Conservation (phyloP, 2,797 vertebrate species). For the Pampus argenteus region DNA sequence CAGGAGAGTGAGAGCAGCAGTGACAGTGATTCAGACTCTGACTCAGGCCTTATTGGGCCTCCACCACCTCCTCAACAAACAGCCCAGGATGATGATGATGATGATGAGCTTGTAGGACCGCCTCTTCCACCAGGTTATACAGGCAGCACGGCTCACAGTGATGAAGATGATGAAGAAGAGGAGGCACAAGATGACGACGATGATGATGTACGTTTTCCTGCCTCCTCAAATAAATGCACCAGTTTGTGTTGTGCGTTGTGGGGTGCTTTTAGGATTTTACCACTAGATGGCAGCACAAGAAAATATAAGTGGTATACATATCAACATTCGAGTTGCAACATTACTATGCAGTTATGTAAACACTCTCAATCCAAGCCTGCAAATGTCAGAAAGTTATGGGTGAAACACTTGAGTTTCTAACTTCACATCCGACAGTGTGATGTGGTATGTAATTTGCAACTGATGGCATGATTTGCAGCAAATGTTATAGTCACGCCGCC, state of each 20-base stretch:
- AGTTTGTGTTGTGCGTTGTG: not conserved
- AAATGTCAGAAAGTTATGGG: not conserved
- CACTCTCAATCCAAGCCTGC: not conserved
- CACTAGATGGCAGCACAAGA: slow-evolving; percentile 78
- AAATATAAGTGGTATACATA: slow-evolving; percentile 3
- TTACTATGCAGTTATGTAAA: not conserved
- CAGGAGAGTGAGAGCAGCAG: slow-evolving; percentile 71
- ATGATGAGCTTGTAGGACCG: slow-evolving; percentile 84
- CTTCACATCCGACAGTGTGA: not conserved
- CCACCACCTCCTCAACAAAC: slow-evolving; percentile 74
- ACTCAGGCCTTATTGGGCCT: slow-evolving; percentile 86
- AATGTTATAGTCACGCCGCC: slow-evolving; percentile 12
- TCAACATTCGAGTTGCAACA: not conserved
- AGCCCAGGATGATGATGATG: slow-evolving; percentile 61
- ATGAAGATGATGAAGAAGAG: slow-evolving; percentile 78
- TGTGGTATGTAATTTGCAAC: not conserved
- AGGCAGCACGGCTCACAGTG: slow-evolving; percentile 77
- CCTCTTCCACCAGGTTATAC: slow-evolving; percentile 87
- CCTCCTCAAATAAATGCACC: slow-evolving; percentile 1
- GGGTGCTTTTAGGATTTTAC: slow-evolving; percentile 16
- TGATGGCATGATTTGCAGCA: slow-evolving; percentile 26
- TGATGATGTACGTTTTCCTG: slow-evolving; percentile 71
- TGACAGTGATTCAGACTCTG: slow-evolving; percentile 79
- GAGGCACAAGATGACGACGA: slow-evolving; percentile 80
- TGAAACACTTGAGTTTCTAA: slow-evolving; percentile 27